Evolutionary conservation across 30 jellyfish, hydroid and myxozoan genomes (phyloP), one percentile per base, ranked within the genome.

Genomic region (Sanderia malayensis): DNA sequence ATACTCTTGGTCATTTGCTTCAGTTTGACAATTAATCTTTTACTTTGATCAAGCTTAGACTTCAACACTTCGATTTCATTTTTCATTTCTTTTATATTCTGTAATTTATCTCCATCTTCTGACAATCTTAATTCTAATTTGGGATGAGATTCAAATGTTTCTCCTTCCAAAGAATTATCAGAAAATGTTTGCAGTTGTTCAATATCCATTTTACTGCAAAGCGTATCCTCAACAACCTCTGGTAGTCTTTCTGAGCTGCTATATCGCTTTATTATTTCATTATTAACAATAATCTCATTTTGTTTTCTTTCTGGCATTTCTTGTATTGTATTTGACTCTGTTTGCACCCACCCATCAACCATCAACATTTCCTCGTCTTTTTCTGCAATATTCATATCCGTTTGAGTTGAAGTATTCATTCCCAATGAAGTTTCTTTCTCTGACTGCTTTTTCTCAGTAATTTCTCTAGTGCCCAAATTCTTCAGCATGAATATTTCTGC

Each of bases 401-500:
- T 37, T 37, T 37, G 52, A 6, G 13, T 37, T 6, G 52, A 6
- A 4, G 52, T 37, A 37, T 37, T 13, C 13, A 6, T 37, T 13
- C 10, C 13, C 6, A 13, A 6, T 37, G 52, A 37, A 37, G 52
- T n/a, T n/a, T n/a, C n/a, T n/a, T n/a, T n/a, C n/a, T n/a, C n/a
- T n/a, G 13, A 37, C 13, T 13, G 52, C 13, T 13, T 37, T 37
- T 37, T 13, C 13, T 13, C 13, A 37, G 18, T 17, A 9, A 10
- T 49, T 2, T 58, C 58, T 28, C 45, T 31, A 0, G 26, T 27
- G 4, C 32, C 72, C 52, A 75, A 8, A 37, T 88, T 88, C 59
- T 81, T 80, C 88, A 88, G 62, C 79, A 90, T 61, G 67, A 88
- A 88, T 27, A 46, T 68, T 66, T 89, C 97, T 0, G 73, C 79